Base-by-base conservation (phyloP, 2,797 vertebrate genomes). In the Macrochelys suwanniensis region DNA sequence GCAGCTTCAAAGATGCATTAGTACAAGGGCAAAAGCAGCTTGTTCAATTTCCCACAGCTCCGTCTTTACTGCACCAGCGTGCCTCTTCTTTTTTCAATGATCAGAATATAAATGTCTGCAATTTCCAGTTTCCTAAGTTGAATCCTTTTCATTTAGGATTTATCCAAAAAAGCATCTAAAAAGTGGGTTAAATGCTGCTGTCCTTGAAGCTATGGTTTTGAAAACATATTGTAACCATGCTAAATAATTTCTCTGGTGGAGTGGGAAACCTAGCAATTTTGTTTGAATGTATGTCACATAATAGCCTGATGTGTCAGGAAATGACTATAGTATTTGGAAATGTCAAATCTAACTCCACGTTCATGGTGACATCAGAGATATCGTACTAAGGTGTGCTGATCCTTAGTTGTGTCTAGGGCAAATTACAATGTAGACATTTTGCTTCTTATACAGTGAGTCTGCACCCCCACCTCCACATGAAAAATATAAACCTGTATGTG, bases 11-110 rank as follows among this genome's bases (percentile, higher is more conserved):
- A 83, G 65, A 92, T 28, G 79, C 77, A 85, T 37, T 59, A 33
- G 56, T 84, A 94, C 9, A 42, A 71, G 56, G 89, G 92, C 8
- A 1, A 86, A 90, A 92, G 83, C 80, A 96, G 80, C 85, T 84
- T 90, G 65, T 81, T 95, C 17, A 1, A 85, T 89, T 93, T 79
- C 81, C 68, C 61, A 83, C 50, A 85, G 56, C 61, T 84, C 23
- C 33, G 8, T 11, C 19, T 86, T 81, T 92, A 47, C 76, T 65
- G 28, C 68, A 87, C 68, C 68, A 87, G 37, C 5, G 53, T 76
- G 71, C 12, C 42, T 47, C 25, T 74, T 87, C 10, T 4, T 77
- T 87, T 92, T 88, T 23, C 5, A 83, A 87, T 53, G 86, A 87
- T 28, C 10, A 82, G 65, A 6, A 49, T 89, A 17, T 47, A 84